A percentile compares a stretch with the other conserved stretches of the same genome.
These are phyloP conservation scores for Guaruba guarouba DNA, from an alignment of 2,113 vertebrate genomes.

Conservation along the genomic window DNA sequence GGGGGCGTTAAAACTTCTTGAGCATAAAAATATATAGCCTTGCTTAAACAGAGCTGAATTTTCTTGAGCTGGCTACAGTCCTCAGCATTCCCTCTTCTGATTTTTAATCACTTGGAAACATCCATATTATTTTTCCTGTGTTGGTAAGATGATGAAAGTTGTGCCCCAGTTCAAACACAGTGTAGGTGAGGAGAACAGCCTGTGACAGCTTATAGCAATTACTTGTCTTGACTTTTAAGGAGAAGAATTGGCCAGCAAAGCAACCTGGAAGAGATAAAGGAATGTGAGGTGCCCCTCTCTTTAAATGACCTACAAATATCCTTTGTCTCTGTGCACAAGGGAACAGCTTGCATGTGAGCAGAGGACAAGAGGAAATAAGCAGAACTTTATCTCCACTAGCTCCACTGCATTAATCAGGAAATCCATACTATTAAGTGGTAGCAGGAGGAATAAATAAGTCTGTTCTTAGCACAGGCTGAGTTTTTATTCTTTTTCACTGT, in stretches of 20 bases:
- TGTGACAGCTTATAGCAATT: neutral
- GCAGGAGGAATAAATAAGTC: neutral
- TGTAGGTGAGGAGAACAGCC: neutral
- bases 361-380: neutral
- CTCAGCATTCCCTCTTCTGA: neutral
- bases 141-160: neutral
- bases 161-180: neutral
- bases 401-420: neutral
- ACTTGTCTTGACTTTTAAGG: neutral
- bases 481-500: neutral
- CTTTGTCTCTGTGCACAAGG: neutral
- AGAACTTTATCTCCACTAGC: neutral
- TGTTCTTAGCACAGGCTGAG: neutral
- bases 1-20: slow-evolving; percentile 36
- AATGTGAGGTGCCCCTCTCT: neutral
- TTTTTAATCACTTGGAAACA: slow-evolving; percentile 39
- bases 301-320: neutral
- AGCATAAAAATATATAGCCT: slow-evolving; percentile 10
- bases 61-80: neutral
- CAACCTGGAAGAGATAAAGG: neutral
- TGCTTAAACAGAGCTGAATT: neutral
- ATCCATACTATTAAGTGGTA: neutral
- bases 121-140: neutral
- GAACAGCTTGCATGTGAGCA: neutral
- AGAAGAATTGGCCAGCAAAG: neutral